Conservation (phyloP, 2,113 vertebrate species). For the Tringa solitaria region DNA sequence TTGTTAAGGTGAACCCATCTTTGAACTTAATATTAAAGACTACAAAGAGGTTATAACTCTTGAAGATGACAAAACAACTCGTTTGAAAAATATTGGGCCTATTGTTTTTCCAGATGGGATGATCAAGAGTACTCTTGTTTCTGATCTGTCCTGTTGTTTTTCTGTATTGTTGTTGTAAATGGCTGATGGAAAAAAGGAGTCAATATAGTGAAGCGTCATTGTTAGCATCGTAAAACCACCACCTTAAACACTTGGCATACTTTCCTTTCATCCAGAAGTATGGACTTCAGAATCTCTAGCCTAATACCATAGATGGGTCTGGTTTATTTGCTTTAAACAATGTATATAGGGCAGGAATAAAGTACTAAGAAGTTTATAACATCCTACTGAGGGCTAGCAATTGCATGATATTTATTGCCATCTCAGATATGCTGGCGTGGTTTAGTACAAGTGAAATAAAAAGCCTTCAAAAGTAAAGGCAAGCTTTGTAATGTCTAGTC, state of each 20-base stretch:
- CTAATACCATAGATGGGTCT: not conserved
- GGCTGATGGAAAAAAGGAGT: not conserved
- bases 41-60: not conserved
- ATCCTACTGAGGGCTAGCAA: not conserved
- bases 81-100: not conserved
- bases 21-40: not conserved
- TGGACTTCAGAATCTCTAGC: not conserved
- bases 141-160: not conserved
- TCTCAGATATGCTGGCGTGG: not conserved
- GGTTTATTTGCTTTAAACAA: not conserved
- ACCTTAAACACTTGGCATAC: not conserved
- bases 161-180: not conserved
- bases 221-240: not conserved
- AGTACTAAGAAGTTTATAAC: not conserved
- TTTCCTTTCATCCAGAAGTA: not conserved
- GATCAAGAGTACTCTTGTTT: not conserved
- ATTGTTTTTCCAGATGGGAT: not conserved
- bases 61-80: not conserved
- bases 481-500: not conserved
- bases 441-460: not conserved
- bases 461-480: not conserved
- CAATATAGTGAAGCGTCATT: not conserved
- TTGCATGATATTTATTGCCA: not conserved
- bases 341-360: not conserved
- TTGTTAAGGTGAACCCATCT: not conserved